Percentiles rank a stretch among this genome's conserved stretches.
Evolutionary conservation across 2,113 vertebrate species (phyloP).

Genomic region (Xiphophorus hellerii): DNA sequence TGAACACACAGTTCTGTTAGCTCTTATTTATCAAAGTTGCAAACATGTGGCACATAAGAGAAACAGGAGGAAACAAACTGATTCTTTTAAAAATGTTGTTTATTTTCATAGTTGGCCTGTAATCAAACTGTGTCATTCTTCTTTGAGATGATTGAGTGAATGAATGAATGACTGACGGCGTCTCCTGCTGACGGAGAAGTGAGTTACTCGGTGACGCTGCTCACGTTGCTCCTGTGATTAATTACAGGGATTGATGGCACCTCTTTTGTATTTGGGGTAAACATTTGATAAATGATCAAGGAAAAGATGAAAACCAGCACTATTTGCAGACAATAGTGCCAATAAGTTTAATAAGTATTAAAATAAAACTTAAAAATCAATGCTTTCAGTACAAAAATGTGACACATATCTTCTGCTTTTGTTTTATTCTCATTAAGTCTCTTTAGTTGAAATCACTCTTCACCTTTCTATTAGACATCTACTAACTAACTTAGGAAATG

Average conservation of each 20-base stretch:
- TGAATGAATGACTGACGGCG: not conserved
- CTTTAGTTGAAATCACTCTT: not conserved
- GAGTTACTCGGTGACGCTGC: not conserved
- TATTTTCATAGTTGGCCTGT: not conserved
- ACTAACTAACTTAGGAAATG: not conserved
- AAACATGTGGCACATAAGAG: not conserved
- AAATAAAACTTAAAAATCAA: too few relatives aligned
- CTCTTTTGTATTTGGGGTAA: not conserved
- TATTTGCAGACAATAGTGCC: not conserved
- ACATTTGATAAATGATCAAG: not conserved
- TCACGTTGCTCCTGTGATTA: too few relatives aligned
- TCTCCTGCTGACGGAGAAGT: not conserved
- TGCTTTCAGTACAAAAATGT: not conserved
- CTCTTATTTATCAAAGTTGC: not conserved
- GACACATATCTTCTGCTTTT: not conserved
- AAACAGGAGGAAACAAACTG: not conserved
- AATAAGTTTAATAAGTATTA: not conserved
- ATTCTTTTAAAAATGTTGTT: not conserved
- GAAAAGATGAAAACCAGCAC: not conserved
- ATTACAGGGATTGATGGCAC: too few relatives aligned
- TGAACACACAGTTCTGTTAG: slow-evolving; percentile 10
- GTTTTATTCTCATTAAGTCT: not conserved
- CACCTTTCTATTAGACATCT: not conserved
- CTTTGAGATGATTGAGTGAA: not conserved
- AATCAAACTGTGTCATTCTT: not conserved